Conservation (phyloP, 2,888 invertebrate genomes). For the Pachymerium ferrugineum region DNA sequence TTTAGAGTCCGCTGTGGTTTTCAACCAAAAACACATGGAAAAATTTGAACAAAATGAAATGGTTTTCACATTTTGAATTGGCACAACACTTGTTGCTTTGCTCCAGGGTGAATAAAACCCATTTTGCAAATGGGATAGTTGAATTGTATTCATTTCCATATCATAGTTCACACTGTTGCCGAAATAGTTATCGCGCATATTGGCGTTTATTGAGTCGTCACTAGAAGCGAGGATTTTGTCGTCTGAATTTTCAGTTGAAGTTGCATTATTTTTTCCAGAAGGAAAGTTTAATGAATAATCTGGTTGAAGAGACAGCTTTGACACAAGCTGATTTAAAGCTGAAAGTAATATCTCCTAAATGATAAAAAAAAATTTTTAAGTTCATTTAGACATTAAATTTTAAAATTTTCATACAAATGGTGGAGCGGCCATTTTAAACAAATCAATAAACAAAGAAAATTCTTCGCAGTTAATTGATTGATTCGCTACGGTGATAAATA, state of each 20-base stretch:
- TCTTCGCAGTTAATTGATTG: conserved; percentile 55
- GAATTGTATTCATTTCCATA: neutral
- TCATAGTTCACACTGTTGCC: neutral
- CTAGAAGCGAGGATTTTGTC: neutral
- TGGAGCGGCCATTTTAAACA: conserved; percentile 56
- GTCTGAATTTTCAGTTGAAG: neutral
- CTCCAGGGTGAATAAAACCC: neutral
- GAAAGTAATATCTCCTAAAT: neutral
- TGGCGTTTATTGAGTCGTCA: neutral
- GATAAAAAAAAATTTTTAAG: neutral
- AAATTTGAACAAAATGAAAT: neutral
- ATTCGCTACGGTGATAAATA: conserved; percentile 55
- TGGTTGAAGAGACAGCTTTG: neutral
- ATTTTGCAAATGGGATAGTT: neutral
- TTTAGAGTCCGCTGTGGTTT: neutral
- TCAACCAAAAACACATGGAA: neutral
- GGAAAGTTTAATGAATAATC: neutral
- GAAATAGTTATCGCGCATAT: neutral
- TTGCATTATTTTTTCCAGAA: too few species aligned
- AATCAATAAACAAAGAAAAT: conserved; percentile 56
- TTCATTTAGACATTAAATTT: neutral
- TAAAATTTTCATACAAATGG: conserved; percentile 50
- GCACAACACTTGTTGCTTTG: neutral
- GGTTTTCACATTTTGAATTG: neutral
- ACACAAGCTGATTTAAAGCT: neutral